Base-by-base conservation (phyloP, 2,113 vertebrate species). In the Cebus imitator region DNA sequence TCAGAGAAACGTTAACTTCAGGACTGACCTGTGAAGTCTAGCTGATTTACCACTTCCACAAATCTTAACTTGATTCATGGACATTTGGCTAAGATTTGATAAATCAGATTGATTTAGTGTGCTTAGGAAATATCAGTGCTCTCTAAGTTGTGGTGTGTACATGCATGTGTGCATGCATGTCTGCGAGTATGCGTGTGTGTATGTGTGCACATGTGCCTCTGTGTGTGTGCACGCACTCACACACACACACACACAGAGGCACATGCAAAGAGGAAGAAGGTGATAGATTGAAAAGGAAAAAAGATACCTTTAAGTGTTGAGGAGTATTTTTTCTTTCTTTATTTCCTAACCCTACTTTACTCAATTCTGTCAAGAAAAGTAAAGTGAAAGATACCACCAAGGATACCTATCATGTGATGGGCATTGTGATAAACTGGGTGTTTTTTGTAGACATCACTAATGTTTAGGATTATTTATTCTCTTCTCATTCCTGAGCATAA, bases 21-120 rank as follows among this genome's bases (percentile, higher is more conserved):
- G 18, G 32, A 70, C 5, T 55, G 4, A 95, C 8, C 20, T 57
- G 32, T 86, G 50, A 27, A 50, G 8, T 86, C 8, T 14, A 64
- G 17, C 32, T 70, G 4, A 78, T 96, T 40, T 78, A 85, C 35
- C 18, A 27, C 16, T 81, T 21, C 6, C 17, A 37, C 52, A 70
- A 89, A 68, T 85, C 30, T 80, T 88, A 80, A 76, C 1, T 75
- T 52, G 18, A 18, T 50, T 32, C 3, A 25, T 3, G 8, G 12
- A 76, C 23, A 85, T 86, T 73, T 87, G 68, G 12, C 20, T 76
- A 50, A 84, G 75, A 84, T 32, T n/a, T 79, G 43, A 76, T 37
- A 66, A 45, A 43, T 32, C 6, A 72, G 40, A 13, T 61, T 64
- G 43, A 75, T 86, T 45, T 48, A 1, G 1, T 64, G 5, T 32